Evolutionary conservation across 2,113 vertebrate genomes (phyloP).

Genomic region (Camelus dromedarius): DNA sequence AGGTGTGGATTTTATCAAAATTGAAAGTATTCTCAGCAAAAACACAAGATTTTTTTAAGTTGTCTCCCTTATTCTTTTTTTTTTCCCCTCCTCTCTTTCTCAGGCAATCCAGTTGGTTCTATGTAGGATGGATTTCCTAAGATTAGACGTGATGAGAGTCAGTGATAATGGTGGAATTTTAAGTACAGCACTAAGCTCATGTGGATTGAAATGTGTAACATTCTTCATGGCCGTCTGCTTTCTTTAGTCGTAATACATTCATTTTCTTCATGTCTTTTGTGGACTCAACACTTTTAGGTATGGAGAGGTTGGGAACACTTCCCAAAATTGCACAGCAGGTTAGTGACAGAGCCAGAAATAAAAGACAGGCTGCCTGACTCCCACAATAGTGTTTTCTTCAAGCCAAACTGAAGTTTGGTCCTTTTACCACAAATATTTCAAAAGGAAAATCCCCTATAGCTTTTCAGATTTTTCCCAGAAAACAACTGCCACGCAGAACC

Average conservation of each 20-base stretch:
- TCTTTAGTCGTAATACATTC: background rate
- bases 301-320: constrained; percentile 28
- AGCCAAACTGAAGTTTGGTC: constrained; percentile 50
- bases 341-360: constrained; percentile 39
- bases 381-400: constrained; percentile 27
- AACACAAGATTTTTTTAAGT: constrained; percentile 2
- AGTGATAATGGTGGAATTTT: background rate
- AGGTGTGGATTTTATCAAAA: constrained; percentile 18
- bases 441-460: constrained; percentile 54
- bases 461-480: constrained; percentile 70
- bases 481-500: background rate
- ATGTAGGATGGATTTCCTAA: background rate
- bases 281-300: background rate
- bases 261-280: background rate
- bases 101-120: background rate
- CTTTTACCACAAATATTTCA: constrained; percentile 66
- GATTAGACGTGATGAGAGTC: background rate
- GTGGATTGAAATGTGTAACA: background rate
- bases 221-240: background rate
- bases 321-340: constrained; percentile 29
- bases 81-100: background rate
- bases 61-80: background rate
- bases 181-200: background rate
- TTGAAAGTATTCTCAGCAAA: constrained; percentile 14
- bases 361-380: constrained; percentile 6